These are phyloP conservation scores for Melanchra persicariae DNA, from an alignment of 2,888 invertebrate species.

Conservation along the genomic window DNA sequence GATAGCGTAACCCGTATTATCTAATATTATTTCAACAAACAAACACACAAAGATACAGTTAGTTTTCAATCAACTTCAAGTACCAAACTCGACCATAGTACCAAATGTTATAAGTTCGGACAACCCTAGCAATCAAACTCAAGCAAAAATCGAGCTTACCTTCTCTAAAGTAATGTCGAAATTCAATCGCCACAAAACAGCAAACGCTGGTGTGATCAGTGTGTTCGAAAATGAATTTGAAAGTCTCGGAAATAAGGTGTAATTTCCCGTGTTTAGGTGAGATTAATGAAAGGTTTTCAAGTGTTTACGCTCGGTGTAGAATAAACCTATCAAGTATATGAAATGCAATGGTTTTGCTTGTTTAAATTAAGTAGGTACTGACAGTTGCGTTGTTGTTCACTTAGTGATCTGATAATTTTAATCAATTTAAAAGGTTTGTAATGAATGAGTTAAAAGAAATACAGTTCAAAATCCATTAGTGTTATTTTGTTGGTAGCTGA, in stretches of 20 bases:
- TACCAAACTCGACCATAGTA: conserved; percentile 66
- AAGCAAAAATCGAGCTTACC: conserved; percentile 37
- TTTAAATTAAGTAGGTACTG: conserved; percentile 28
- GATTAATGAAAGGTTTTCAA: conserved; percentile 58
- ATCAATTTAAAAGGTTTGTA: not conserved
- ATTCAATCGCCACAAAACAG: conserved; percentile 18
- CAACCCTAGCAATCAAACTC: conserved; percentile 53
- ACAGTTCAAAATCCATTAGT: too few species aligned
- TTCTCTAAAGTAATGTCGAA: not conserved
- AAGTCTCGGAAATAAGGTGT: fast-evolving
- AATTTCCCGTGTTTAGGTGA: conserved; percentile 6
- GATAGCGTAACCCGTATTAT: conserved; percentile 80
- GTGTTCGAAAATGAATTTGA: conserved; percentile 21
- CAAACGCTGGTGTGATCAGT: not conserved
- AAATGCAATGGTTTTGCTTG: conserved; percentile 68
- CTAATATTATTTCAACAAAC: conserved; percentile 84
- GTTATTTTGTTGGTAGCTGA: too few species aligned
- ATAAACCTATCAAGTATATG: conserved; percentile 70
- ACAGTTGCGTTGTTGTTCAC: conserved; percentile 60
- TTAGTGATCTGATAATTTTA: conserved; percentile 18
- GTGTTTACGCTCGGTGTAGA: conserved; percentile 73
- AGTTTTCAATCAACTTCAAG: conserved; percentile 89
- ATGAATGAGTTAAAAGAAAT: too few species aligned
- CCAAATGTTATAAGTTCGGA: conserved; percentile 81
- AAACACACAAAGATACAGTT: conserved; percentile 84